Evolutionary conservation across 2,888 invertebrate genomes (phyloP).

Genomic region (Cremastobaeus sp.): DNA sequence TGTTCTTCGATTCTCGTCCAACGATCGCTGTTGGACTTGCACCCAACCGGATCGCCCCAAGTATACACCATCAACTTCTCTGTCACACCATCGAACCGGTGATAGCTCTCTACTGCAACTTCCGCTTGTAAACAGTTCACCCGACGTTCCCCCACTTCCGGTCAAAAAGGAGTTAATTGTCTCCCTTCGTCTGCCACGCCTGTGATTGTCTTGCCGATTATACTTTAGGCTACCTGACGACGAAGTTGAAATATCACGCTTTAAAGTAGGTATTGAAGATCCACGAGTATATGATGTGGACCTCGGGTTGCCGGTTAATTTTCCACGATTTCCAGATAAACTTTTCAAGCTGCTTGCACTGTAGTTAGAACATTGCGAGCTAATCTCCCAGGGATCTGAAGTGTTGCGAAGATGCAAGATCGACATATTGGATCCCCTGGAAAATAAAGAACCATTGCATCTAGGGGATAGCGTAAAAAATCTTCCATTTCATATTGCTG

Average conservation of each 20-base stretch:
- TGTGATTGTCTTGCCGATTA: constrained; percentile 69
- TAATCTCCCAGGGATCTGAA: constrained; percentile 81
- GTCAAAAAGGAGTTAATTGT: constrained; percentile 72
- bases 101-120: constrained; percentile 80
- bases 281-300: constrained; percentile 69
- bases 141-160: constrained; percentile 77
- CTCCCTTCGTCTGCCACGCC: constrained; percentile 69
- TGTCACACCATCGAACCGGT: constrained; percentile 81
- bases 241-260: constrained; percentile 69
- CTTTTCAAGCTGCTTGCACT: constrained; percentile 69
- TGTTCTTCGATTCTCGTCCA: constrained; percentile 79
- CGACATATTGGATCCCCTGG: constrained; percentile 81
- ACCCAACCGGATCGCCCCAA: constrained; percentile 81
- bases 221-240: constrained; percentile 66
- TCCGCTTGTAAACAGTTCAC: constrained; percentile 78
- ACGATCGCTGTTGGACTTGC: constrained; percentile 80
- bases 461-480: constrained; percentile 11
- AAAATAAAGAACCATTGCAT: constrained; percentile 60
- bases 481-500: background rate
- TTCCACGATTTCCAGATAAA: constrained; percentile 70
- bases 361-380: constrained; percentile 75
- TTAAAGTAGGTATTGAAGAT: constrained; percentile 70
- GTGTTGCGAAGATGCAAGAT: constrained; percentile 80
- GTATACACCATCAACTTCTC: constrained; percentile 82
- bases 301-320: constrained; percentile 60